These are phyloP conservation scores for Pan paniscus DNA, from an alignment of 2,113 vertebrate genomes.

Conservation along the genomic window DNA sequence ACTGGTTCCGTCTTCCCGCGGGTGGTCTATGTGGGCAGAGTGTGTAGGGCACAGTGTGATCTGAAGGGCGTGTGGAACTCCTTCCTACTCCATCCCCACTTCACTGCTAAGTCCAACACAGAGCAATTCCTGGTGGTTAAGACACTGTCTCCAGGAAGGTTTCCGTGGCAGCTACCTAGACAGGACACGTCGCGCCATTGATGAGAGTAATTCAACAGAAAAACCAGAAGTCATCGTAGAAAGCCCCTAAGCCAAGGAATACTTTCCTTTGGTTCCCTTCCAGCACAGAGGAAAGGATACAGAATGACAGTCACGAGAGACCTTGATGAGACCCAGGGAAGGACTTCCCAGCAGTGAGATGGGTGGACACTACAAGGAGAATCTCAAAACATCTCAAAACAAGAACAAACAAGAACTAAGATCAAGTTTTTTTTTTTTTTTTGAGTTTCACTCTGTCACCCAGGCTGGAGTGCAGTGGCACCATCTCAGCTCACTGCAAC, in stretches of 20 bases:
- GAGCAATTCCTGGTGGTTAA: neutral
- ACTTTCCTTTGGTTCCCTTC: neutral
- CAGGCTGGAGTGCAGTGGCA: no score
- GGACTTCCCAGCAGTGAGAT: neutral
- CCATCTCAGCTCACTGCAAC: no score
- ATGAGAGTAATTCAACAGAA: neutral
- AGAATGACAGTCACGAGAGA: neutral
- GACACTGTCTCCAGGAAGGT: neutral
- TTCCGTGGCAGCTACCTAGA: neutral
- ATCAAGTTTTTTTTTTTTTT: no score
- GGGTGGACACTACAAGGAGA: neutral
- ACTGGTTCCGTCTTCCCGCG: accelerated
- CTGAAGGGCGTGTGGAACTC: neutral
- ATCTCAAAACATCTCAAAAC: neutral
- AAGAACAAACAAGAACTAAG: no score
- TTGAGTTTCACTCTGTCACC: no score
- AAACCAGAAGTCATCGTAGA: neutral
- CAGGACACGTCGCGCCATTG: neutral
- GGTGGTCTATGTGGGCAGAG: neutral
- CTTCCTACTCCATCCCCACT: neutral
- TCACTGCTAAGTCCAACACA: neutral
- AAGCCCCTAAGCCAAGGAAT: neutral
- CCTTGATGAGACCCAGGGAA: neutral
- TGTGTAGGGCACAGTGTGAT: neutral
- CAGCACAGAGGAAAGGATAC: neutral